Conservation (phyloP, 2,113 vertebrate genomes). For the Ibidorhyncha struthersii region DNA sequence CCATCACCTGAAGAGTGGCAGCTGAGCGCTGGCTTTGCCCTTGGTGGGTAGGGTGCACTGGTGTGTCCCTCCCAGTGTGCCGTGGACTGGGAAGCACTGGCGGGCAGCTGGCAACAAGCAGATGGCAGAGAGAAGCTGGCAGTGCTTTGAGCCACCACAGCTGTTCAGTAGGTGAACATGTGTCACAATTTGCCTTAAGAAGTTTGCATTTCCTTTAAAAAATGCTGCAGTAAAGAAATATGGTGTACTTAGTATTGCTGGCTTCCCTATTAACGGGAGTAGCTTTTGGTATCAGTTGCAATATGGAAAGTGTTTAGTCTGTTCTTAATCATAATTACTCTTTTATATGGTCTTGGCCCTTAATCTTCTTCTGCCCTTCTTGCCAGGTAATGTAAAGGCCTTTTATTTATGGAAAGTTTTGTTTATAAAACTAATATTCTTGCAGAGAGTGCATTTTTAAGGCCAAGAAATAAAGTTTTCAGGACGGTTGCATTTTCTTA, state of each 20-base stretch:
- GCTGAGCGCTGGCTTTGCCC: background rate
- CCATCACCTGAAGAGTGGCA: background rate
- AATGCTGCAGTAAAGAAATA: background rate
- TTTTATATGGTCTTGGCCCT: background rate
- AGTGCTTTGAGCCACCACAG: background rate
- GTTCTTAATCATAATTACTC: background rate
- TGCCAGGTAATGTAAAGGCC: background rate
- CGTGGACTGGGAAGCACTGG: background rate
- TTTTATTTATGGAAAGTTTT: background rate
- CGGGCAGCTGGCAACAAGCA: background rate
- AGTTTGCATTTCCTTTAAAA: background rate
- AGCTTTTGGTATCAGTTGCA: background rate
- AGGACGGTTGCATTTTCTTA: background rate
- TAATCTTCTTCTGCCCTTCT: background rate
- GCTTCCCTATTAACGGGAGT: background rate
- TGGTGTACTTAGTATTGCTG: background rate
- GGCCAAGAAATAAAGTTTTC: background rate
- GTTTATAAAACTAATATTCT: background rate
- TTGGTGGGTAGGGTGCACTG: rapidly evolving
- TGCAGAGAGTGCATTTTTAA: background rate
- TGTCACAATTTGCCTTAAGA: background rate
- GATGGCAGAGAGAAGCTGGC: background rate
- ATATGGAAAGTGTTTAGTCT: background rate
- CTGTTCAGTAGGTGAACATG: background rate
- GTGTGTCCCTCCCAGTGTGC: rapidly evolving